Evolutionary conservation across 2,888 invertebrate genomes (phyloP).

Genomic region (Archips xylosteana): DNA sequence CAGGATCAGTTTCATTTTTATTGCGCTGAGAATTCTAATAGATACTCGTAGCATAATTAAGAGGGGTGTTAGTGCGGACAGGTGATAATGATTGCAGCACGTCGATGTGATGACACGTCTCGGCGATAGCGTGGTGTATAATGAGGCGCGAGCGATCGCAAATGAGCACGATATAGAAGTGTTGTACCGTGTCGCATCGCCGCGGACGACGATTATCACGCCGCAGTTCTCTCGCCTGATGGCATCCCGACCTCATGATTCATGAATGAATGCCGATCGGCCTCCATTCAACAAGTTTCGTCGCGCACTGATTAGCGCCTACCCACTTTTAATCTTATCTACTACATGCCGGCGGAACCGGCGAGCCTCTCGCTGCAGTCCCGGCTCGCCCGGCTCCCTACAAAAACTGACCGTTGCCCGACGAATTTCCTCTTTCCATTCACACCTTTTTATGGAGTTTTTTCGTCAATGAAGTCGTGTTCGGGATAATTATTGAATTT

Average conservation of each 20-base stretch:
- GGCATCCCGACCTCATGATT: slow-evolving; percentile 70
- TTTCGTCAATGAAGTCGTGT: slow-evolving; percentile 85
- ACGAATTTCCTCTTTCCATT: slow-evolving; percentile 80
- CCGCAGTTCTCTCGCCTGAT: slow-evolving; percentile 66
- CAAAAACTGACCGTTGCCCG: slow-evolving; percentile 69
- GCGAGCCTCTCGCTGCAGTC: slow-evolving; percentile 60
- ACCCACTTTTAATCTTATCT: slow-evolving; percentile 81
- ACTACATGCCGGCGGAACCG: slow-evolving; percentile 67
- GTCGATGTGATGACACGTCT: slow-evolving; percentile 50
- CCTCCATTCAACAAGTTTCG: slow-evolving; percentile 81
- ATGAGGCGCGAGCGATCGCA: slow-evolving; percentile 57
- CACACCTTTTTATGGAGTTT: slow-evolving; percentile 82
- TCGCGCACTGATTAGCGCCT: slow-evolving; percentile 82
- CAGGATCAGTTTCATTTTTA: slow-evolving; percentile 1
- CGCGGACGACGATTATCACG: slow-evolving; percentile 46
- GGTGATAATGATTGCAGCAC: slow-evolving; percentile 52
- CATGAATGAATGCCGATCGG: slow-evolving; percentile 75
- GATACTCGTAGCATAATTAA: slow-evolving; percentile 44
- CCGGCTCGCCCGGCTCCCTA: slow-evolving; percentile 56
- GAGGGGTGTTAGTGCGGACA: slow-evolving; percentile 53
- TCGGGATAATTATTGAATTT: slow-evolving; percentile 85
- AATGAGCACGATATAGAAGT: slow-evolving; percentile 52
- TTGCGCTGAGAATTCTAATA: slow-evolving; percentile 22
- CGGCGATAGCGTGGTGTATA: slow-evolving; percentile 51
- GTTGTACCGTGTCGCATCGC: slow-evolving; percentile 44